Percentiles rank a stretch among this genome's conserved stretches.
These are phyloP conservation scores for Xyrichtys novacula DNA, from an alignment of 2,797 vertebrate species.

Conservation along the genomic window DNA sequence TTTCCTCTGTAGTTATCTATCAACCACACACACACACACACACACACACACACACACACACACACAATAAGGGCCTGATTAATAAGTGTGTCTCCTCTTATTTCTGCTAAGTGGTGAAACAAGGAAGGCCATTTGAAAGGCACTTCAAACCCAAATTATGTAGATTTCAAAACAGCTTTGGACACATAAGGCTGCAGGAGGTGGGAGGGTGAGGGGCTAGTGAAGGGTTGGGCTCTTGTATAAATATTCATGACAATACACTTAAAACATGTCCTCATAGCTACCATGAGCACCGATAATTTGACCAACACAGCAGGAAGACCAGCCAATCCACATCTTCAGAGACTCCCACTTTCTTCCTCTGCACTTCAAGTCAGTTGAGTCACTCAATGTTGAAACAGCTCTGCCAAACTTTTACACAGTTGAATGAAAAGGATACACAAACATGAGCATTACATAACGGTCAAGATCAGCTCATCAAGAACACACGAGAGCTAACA, in stretches of 20 bases:
- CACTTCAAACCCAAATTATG: slow-evolving; percentile 86
- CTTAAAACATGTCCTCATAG: slow-evolving; percentile 75
- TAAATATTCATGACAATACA: slow-evolving; percentile 82
- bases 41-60: slow-evolving; percentile 24
- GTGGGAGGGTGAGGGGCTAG: slow-evolving; percentile 26
- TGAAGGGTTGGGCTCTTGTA: slow-evolving; percentile 41
- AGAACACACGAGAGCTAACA: slow-evolving; percentile 3
- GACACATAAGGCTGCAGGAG: slow-evolving; percentile 75
- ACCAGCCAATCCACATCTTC: slow-evolving; percentile 70
- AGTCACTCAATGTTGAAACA: neutral
- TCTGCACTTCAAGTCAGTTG: slow-evolving; percentile 33
- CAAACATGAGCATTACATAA: slow-evolving; percentile 20
- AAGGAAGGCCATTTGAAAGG: slow-evolving; percentile 83
- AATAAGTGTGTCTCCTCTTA: slow-evolving; percentile 77
- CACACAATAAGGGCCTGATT: slow-evolving; percentile 79
- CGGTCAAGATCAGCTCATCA: neutral
- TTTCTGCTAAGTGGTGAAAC: slow-evolving; percentile 77
- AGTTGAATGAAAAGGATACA: slow-evolving; percentile 23
- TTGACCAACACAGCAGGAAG: slow-evolving; percentile 58
- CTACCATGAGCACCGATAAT: no score
- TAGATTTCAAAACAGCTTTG: slow-evolving; percentile 83
- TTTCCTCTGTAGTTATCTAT: slow-evolving; percentile 22
- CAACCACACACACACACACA: slow-evolving; percentile 21
- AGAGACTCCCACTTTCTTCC: slow-evolving; percentile 33
- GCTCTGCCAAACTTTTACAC: slow-evolving; percentile 23